A percentile compares a stretch with the other conserved stretches of the same genome.
Conservation (phyloP, 1,140 invertebrate genomes). For the Metaphire vulgaris region DNA sequence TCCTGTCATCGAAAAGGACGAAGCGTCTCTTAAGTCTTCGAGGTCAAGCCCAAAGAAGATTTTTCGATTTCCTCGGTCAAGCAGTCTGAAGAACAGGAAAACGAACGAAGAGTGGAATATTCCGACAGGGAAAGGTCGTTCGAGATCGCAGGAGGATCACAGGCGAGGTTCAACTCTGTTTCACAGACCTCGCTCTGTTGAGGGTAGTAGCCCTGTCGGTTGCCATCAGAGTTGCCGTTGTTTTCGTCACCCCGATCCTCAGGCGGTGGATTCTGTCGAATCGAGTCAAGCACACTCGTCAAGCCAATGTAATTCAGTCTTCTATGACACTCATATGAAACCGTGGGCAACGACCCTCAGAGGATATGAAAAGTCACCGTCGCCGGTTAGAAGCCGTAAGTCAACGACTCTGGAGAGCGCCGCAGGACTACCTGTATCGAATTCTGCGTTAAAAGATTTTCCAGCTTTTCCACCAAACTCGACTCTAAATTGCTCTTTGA, state of each 20-base stretch:
- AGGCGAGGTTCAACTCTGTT: neutral
- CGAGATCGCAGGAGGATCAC: slow-evolving; percentile 10
- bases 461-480: too few relatives aligned
- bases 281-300: neutral
- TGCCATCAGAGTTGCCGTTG: neutral
- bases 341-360: slow-evolving; percentile 14
- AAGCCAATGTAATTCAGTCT: neutral
- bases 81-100: neutral
- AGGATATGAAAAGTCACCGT: slow-evolving; percentile 10
- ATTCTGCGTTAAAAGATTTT: too few relatives aligned
- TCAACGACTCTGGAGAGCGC: slow-evolving; percentile 7
- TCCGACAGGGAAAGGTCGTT: neutral
- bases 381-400: slow-evolving; percentile 11
- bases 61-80: neutral
- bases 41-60: too few relatives aligned
- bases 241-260: neutral
- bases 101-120: neutral
- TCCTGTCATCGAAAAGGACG: neutral
- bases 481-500: too few relatives aligned
- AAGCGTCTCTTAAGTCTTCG: too few relatives aligned
- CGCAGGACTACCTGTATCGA: too few relatives aligned
- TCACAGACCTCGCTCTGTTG: neutral
- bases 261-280: neutral
- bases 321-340: neutral
- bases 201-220: neutral